Conservation (phyloP, 2,113 vertebrate species). For the Australoheros scitulus region DNA sequence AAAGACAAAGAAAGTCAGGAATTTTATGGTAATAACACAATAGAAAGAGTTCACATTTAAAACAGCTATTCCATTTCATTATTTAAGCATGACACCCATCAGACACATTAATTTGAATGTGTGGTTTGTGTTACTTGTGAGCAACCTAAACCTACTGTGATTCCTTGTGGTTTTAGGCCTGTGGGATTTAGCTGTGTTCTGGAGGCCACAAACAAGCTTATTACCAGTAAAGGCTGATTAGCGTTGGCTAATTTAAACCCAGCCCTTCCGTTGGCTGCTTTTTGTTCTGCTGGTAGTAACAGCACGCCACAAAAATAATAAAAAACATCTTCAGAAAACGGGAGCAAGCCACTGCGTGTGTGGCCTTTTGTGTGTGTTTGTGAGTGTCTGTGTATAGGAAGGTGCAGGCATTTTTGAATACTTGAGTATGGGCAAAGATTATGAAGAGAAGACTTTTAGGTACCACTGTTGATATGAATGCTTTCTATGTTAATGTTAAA, state of each 20-base stretch:
- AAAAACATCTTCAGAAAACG: conserved; percentile 51
- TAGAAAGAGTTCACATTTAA: neutral
- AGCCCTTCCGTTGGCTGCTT: conserved; percentile 65
- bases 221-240: conserved; percentile 77
- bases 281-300: conserved; percentile 76
- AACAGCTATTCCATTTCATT: neutral
- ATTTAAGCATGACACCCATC: neutral
- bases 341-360: conserved; percentile 35
- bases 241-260: conserved; percentile 69
- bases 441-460: neutral
- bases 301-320: conserved; percentile 71
- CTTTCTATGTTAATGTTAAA: neutral
- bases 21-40: neutral
- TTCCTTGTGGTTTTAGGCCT: conserved; percentile 38
- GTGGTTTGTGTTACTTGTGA: conserved; percentile 4
- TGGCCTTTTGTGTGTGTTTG: conserved; percentile 19
- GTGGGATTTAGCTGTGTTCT: conserved; percentile 45
- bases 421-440: conserved; percentile 2
- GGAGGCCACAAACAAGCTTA: conserved; percentile 44
- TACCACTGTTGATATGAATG: neutral
- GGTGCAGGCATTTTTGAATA: neutral
- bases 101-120: neutral
- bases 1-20: neutral
- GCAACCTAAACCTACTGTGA: conserved; percentile 15
- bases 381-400: neutral